Evolutionary conservation across 2,888 invertebrate species (phyloP), one percentile per base, ranked within the genome.

Genomic region (Dichetophora obliterata): DNA sequence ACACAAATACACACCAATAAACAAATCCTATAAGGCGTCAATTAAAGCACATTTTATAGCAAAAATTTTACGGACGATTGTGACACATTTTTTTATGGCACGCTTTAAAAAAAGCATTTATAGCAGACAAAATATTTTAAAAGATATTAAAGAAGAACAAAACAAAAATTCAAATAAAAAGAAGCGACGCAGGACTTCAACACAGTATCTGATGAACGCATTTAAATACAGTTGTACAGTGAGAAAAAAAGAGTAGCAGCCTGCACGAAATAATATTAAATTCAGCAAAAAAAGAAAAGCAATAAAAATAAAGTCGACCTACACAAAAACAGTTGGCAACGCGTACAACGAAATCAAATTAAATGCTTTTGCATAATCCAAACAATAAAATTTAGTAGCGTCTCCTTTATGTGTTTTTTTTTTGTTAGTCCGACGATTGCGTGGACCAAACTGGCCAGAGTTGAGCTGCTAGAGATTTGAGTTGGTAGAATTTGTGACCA

Each of bases 341-440:
- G 68, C 50, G 24, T 50, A 27, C 43, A 50, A 54, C n/a, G 70
- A 52, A 70, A 70, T 70, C 31, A 70, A 54, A 70, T 70, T 73
- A 73, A 73, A 73, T 63, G 72, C 61, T 73, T 24, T 43, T 73
- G 34, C 72, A 73, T 73, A 73, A 73, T 61, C 61, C 72, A 73
- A 61, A 61, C 61, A 73, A 73, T 61, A 48, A 61, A 73, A 48
- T 73, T 22, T 16, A 59, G 72, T 59, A 19, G 3, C 11, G n/a
- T 16, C 1, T 16, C 52, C 14, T 50, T 50, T 43, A 11, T 43
- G 11, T 43, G 8, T 59, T 24, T 59, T 27, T 59, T 59, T 59
- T 59, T 24, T 57, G 0, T 24, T 59, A 59, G 24, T 4, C 16
- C 59, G 8, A 59, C 24, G 27, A 59, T 59, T 59, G 24, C 16